Percentiles rank a stretch among this genome's conserved stretches.
These are phyloP conservation scores for Poeciliopsis occidentalis DNA, from an alignment of 2,113 vertebrate species.

Conservation along the genomic window DNA sequence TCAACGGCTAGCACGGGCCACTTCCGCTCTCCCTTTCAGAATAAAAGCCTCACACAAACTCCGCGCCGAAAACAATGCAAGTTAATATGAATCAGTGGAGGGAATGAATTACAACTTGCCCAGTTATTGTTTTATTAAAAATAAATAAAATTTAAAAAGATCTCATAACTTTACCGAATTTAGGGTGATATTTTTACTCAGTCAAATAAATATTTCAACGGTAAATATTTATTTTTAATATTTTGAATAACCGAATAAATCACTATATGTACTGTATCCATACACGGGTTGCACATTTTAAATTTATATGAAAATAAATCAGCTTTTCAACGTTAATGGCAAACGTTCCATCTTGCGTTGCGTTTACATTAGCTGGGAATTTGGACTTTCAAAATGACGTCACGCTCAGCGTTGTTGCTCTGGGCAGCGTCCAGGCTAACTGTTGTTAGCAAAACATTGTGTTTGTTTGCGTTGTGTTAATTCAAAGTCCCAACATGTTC, in stretches of 20 bases:
- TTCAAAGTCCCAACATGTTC: neutral
- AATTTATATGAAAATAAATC: no score
- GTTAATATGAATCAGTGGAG: neutral
- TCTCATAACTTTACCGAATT: neutral
- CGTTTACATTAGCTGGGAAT: neutral
- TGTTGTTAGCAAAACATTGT: neutral
- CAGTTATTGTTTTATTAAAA: neutral
- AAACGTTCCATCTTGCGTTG: no score
- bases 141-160: no score
- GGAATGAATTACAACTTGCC: neutral
- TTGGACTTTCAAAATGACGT: neutral
- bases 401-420: neutral
- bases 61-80: neutral
- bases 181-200: no score
- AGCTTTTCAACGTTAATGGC: no score
- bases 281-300: no score
- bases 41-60: neutral
- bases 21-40: slow-evolving; percentile 20
- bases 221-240: no score
- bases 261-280: no score
- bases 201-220: no score
- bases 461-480: neutral
- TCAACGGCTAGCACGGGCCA: rapidly evolving
- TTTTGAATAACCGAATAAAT: no score
- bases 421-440: neutral